Evolutionary conservation across 2,888 invertebrate species (phyloP).

Genomic region (Orchesella flavescens): DNA sequence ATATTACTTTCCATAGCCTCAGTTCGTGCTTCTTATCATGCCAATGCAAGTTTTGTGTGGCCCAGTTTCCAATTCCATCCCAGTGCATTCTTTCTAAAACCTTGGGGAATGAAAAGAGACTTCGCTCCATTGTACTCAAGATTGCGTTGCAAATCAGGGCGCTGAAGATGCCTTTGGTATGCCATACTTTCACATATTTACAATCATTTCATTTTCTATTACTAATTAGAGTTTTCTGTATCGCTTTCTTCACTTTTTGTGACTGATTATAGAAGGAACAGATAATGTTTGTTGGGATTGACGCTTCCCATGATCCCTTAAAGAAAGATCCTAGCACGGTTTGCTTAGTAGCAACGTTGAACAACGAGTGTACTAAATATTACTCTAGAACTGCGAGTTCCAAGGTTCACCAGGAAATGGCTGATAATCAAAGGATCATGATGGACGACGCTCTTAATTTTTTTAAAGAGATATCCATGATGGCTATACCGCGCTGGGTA

Average conservation of each 20-base stretch:
- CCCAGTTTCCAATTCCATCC: conserved; percentile 87
- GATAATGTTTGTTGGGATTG: conserved; percentile 90
- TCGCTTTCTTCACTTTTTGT: too few species aligned
- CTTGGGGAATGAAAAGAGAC: conserved; percentile 80
- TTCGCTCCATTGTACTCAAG: conserved; percentile 88
- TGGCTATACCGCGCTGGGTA: too few species aligned
- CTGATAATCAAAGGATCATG: not conserved
- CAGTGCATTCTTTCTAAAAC: conserved; percentile 82
- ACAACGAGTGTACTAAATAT: conserved; percentile 87
- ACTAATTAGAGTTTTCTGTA: too few species aligned
- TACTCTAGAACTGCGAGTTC: conserved; percentile 77
- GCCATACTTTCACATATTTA: not conserved
- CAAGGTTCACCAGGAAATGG: conserved; percentile 62
- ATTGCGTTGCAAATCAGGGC: too few species aligned
- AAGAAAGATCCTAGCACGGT: conserved; percentile 81
- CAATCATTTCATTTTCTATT: too few species aligned
- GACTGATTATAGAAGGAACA: conserved; percentile 74
- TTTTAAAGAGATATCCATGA: too few species aligned
- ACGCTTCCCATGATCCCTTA: conserved; percentile 85
- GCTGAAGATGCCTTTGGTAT: conserved; percentile 88
- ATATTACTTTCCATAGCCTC: conserved; percentile 76
- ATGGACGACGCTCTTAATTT: conserved; percentile 81
- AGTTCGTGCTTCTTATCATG: conserved; percentile 87
- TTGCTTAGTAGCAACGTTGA: conserved; percentile 85
- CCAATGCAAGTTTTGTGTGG: conserved; percentile 87